Base-by-base conservation (phyloP, 92 coral and sea anemone species). In the Hydrozoanthus gracilis region DNA sequence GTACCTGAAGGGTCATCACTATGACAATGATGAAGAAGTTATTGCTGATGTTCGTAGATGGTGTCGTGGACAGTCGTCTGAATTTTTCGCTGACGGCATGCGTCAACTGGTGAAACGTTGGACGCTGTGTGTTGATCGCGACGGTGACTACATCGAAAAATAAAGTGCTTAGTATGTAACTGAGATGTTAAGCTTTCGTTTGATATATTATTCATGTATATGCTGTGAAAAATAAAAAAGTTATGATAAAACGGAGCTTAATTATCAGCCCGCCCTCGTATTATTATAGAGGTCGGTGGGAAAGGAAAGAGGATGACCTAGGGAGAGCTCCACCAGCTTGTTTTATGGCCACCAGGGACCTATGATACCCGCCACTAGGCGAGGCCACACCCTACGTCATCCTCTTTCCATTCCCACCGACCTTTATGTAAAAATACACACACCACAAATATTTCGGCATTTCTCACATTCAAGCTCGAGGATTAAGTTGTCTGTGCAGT, bases 1-100 rank as follows among this genome's bases (percentile, higher is more conserved):
- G 76, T 70, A 70, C 76, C 76, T 70, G 76, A 70, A 70, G 48
- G 76, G 76, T 70, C 76, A 70, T 70, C 76, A 70, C 76, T 70
- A 70, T 70, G 76, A 70, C 76, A 70, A 70, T 70, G 76, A 70
- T 70, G 76, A 70, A 49, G 76, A 70, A 70, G 76, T 70, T 70
- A 70, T 70, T 70, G 76, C 76, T 70, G 76, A 70, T 70, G 76
- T 44, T 71, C 54, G 77, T 71, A 70, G 75, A 70, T 70, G 75
- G 75, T 70, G 75, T 70, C 75, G 75, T 70, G 75, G 75, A 70
- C 75, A 70, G 75, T 20, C 75, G 75, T 70, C 75, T 70, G 48
- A 70, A 70, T 70, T 70, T 70, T 70, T 70, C 75, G 75, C 75
- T 70, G 75, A 70, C 75, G 48, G 75, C 75, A 70, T 70, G 75